Conservation (phyloP, 2,888 invertebrate species). For the Synanthedon andrenaeformis region DNA sequence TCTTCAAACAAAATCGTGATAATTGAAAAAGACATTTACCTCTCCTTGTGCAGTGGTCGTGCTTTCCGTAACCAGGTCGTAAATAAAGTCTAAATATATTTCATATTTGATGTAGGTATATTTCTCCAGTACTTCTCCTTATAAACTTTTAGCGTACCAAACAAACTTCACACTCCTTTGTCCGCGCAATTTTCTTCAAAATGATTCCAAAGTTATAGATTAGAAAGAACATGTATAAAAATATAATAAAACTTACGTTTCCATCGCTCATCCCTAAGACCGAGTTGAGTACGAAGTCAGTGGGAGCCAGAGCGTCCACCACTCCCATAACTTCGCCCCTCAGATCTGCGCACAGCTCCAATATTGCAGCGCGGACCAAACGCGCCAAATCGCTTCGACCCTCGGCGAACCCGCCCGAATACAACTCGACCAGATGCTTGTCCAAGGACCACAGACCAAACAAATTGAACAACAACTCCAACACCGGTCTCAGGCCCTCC, state of each 20-base stretch:
- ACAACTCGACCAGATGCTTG: constrained; percentile 78
- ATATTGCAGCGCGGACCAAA: constrained; percentile 74
- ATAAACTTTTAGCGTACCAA: no score
- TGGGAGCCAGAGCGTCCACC: constrained; percentile 88
- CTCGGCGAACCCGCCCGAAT: constrained; percentile 74
- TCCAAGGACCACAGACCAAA: constrained; percentile 69
- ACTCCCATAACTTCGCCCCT: constrained; percentile 82
- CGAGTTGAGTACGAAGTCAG: constrained; percentile 91
- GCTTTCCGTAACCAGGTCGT: no score
- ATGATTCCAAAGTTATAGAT: no score
- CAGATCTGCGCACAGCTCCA: constrained; percentile 76
- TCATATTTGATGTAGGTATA: no score
- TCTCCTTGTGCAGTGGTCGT: no score
- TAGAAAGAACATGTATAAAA: not conserved
- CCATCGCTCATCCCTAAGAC: constrained; percentile 89
- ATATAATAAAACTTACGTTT: constrained; percentile 61
- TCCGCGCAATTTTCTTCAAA: no score
- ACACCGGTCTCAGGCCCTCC: constrained; percentile 44
- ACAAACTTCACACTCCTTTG: no score
- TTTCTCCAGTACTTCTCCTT: no score
- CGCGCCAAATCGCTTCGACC: constrained; percentile 65
- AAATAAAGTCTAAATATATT: no score
- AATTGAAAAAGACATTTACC: no score
- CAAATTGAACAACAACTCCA: constrained; percentile 53
- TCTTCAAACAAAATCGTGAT: no score